Percentiles rank a stretch among this genome's conserved stretches.
Evolutionary conservation across 2,888 invertebrate genomes (phyloP).

Genomic region (Theretra japonica): DNA sequence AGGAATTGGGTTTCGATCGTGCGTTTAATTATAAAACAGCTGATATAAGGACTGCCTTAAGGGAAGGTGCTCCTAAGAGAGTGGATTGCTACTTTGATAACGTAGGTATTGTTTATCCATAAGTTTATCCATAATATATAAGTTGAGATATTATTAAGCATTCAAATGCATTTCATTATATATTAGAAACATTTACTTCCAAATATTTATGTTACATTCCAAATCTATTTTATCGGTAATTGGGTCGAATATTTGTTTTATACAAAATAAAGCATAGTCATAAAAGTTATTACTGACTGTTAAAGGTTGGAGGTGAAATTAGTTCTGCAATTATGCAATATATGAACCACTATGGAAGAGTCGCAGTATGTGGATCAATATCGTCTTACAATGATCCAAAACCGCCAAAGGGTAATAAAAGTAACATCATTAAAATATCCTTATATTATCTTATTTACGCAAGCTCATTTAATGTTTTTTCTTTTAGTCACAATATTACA

Average conservation of each 20-base stretch:
- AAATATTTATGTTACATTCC: too few relatives aligned
- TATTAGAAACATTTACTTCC: too few relatives aligned
- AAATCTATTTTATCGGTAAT: too few relatives aligned
- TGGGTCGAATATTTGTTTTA: too few relatives aligned
- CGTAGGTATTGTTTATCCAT: slow-evolving; percentile 75
- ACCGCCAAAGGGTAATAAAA: slow-evolving; percentile 64
- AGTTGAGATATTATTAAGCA: too few relatives aligned
- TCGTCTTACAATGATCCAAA: slow-evolving; percentile 86
- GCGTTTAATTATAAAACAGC: slow-evolving; percentile 90
- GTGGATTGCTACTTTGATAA: slow-evolving; percentile 92
- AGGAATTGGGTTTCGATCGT: slow-evolving; percentile 88
- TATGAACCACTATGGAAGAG: slow-evolving; percentile 87
- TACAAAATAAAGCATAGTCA: too few relatives aligned
- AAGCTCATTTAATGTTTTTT: slow-evolving; percentile 26
- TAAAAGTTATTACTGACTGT: slow-evolving; percentile 24
- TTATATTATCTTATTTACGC: too few relatives aligned
- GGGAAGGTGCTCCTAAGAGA: slow-evolving; percentile 87
- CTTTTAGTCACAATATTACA: slow-evolving; percentile 82
- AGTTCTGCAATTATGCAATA: slow-evolving; percentile 86
- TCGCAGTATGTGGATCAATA: slow-evolving; percentile 89
- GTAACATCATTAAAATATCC: not conserved
- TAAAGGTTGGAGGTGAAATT: slow-evolving; percentile 89
- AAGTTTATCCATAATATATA: too few relatives aligned
- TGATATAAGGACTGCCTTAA: slow-evolving; percentile 83
- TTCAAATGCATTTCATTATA: too few relatives aligned